A percentile compares a stretch with the other conserved stretches of the same genome.
phyloP scores from a whole-genome alignment of 2,113 vertebrate species.

The Lontra canadensis region DNA sequence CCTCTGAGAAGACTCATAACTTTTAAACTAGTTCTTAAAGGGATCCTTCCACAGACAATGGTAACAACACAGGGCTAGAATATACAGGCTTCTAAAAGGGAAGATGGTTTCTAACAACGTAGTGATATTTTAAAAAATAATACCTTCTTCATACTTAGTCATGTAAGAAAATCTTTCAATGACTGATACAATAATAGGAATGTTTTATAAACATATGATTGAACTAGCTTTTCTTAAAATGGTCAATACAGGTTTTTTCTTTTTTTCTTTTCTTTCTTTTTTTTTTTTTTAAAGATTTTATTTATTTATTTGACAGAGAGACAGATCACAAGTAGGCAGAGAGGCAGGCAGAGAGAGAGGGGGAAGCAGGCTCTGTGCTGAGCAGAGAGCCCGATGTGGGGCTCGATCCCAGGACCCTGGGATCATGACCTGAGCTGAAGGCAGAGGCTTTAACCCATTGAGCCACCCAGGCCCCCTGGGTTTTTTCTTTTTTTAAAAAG shows the following conservation, averaged over 20 bases:
- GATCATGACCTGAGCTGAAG: too few relatives aligned
- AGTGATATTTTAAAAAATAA: not conserved
- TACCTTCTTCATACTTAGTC: not conserved
- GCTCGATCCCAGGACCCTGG: too few relatives aligned
- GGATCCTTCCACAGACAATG: not conserved
- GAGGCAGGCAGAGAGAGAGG: too few relatives aligned
- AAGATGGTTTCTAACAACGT: not conserved
- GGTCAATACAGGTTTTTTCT: not conserved
- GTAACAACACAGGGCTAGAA: not conserved
- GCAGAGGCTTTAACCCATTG: too few relatives aligned
- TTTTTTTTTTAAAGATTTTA: not conserved
- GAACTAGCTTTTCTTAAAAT: slow-evolving; percentile 17
- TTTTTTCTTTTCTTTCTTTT: not conserved
- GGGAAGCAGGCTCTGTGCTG: too few relatives aligned
- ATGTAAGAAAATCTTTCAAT: slow-evolving; percentile 39
- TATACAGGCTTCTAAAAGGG: not conserved
- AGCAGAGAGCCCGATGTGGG: too few relatives aligned
- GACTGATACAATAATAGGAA: slow-evolving; percentile 22
- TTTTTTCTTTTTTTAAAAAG: not conserved
- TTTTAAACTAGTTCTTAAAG: not conserved
- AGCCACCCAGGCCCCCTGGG: too few relatives aligned
- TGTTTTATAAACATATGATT: not conserved
- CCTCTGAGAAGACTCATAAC: not conserved
- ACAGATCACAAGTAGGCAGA: too few relatives aligned
- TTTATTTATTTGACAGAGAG: not conserved